Conservation (phyloP, 2,113 vertebrate species). For the Atlantisia rogersi region DNA sequence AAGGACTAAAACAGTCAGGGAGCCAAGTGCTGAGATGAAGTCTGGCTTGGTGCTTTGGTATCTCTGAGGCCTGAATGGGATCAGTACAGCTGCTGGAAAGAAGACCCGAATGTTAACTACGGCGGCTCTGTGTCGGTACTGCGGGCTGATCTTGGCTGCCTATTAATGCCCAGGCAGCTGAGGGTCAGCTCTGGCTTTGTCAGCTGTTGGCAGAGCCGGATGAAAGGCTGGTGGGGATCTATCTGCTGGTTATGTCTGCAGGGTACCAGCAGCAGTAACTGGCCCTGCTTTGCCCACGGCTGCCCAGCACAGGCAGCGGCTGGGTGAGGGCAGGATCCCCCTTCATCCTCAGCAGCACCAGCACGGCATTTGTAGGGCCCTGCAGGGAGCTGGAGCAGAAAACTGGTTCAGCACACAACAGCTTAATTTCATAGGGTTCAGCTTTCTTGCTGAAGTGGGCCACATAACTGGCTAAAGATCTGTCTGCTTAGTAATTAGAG, state of each 20-base stretch:
- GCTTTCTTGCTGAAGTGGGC: not conserved
- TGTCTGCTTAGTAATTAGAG: not conserved
- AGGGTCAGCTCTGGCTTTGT: not conserved
- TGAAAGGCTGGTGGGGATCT: not conserved
- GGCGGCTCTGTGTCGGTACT: not conserved
- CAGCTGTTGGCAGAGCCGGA: not conserved
- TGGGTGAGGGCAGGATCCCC: not conserved
- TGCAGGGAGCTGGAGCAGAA: not conserved
- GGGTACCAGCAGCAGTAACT: not conserved
- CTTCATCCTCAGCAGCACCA: too few species aligned
- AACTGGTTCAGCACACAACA: not conserved
- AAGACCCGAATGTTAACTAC: not conserved
- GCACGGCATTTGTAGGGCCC: not conserved
- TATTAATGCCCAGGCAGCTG: not conserved
- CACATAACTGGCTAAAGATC: not conserved
- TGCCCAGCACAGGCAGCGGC: not conserved
- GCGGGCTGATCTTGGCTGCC: not conserved
- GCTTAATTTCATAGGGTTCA: not conserved
- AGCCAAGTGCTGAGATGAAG: not conserved
- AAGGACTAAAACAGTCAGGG: not conserved
- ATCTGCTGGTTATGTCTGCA: not conserved
- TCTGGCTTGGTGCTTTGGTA: not conserved
- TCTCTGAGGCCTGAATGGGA: not conserved
- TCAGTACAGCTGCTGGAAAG: not conserved
- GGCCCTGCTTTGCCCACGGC: not conserved